A percentile compares a stretch with the other conserved stretches of the same genome.
phyloP scores from a whole-genome alignment of 1,140 invertebrate genomes.

The Drosophila kurseongensis region DNA sequence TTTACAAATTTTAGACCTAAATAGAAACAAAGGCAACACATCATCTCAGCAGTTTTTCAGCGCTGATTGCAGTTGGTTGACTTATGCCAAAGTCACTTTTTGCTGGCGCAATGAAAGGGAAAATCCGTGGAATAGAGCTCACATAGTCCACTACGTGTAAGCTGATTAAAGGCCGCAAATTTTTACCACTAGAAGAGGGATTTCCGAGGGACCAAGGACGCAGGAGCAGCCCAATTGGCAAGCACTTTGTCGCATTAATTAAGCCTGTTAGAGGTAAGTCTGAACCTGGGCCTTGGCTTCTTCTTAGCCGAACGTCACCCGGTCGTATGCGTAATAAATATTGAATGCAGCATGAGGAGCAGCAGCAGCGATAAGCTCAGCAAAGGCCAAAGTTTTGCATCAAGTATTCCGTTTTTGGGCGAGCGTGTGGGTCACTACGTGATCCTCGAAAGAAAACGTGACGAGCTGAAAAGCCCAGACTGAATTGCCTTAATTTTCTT shows the following conservation, averaged over 20 bases:
- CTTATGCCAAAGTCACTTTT: not conserved
- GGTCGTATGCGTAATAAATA: conserved; percentile 69
- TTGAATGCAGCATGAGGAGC: conserved; percentile 46
- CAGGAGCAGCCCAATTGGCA: conserved; percentile 48
- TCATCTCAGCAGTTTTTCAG: not conserved
- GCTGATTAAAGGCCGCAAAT: conserved; percentile 53
- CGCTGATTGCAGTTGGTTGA: too few species aligned
- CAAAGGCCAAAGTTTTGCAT: conserved; percentile 58
- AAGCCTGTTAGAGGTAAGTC: conserved; percentile 56
- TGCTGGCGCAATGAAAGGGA: not conserved
- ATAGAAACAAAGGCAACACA: too few species aligned
- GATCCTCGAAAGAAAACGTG: conserved; percentile 52
- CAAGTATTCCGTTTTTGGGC: conserved; percentile 58
- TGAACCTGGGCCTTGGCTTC: conserved; percentile 22
- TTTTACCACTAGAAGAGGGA: conserved; percentile 8
- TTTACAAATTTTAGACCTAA: too few species aligned
- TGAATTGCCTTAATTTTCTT: conserved; percentile 67
- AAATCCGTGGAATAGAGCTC: not conserved
- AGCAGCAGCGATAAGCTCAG: conserved; percentile 31
- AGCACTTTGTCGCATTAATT: conserved; percentile 75
- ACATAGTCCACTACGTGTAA: conserved; percentile 27
- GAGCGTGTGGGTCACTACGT: conserved; percentile 52
- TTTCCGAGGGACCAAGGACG: not conserved
- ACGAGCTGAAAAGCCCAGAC: conserved; percentile 29
- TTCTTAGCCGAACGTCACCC: conserved; percentile 23